Base-by-base conservation (phyloP, 2,113 vertebrate genomes). In the Stomatorhinus ivindoensis region DNA sequence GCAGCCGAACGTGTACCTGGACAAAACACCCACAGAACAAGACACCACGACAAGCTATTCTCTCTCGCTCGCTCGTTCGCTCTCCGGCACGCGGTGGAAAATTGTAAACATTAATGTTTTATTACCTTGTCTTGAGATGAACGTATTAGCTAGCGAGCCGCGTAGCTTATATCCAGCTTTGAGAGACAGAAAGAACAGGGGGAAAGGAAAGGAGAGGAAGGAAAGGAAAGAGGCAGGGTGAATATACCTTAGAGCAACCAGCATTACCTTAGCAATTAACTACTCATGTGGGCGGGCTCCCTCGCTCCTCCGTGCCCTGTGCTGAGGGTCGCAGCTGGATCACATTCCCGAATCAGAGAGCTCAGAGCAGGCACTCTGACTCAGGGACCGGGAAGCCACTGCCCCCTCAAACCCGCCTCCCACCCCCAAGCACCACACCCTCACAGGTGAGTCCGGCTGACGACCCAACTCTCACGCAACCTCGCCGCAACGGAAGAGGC, bases 101-200 rank as follows among this genome's bases (percentile, higher is more conserved):
- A 89, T 76, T 92, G 88, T 87, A 88, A 91, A 92, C 91, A 93
- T 88, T 92, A 91, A 92, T 91, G 88, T 90, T 91, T 92, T 47
- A 94, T 96, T 96, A 96, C 96, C 96, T 96, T 96, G 95, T 94
- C 96, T 95, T 93, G 95, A 95, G 96, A 96, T 96, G 96, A 96
- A 96, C 90, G 96, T 96, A 95, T 95, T 96, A 95, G 96, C 94
- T 96, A 96, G 94, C 90, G 96, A 96, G 95, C 95, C 96, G 35
- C 95, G 95, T 87, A 96, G 95, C 94, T 96, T 96, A 96, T 96
- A 96, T 96, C 95, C 96, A 95, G 95, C 95, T 95, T 95, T 92
- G 92, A 93, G 92, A 92, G 92, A 92, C 89, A 90, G 86, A 85
- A 86, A 88, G 91, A 89, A 91, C 90, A 61, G 91, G 86, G 73